Conservation (phyloP, 2,888 invertebrate species). For the Stegophylla sp. region DNA sequence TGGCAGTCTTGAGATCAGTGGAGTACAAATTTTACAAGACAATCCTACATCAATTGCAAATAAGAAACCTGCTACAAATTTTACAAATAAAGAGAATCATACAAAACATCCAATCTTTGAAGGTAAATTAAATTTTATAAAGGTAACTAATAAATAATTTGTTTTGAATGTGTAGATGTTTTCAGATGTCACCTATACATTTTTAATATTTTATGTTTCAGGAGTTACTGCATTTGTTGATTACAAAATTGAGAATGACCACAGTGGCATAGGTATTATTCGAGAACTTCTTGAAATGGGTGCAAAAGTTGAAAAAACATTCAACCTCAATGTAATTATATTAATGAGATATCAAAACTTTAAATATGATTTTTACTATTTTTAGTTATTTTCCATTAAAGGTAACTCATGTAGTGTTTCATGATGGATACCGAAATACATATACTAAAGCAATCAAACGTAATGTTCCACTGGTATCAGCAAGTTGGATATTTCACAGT, state of each 20-base stretch:
- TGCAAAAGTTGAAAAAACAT: slow-evolving; percentile 46
- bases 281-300: slow-evolving; percentile 3
- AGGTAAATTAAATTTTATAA: slow-evolving; percentile 11
- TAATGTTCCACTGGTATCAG: slow-evolving; percentile 50
- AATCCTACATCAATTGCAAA: background rate
- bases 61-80: background rate
- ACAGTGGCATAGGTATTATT: background rate
- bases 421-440: slow-evolving; percentile 37
- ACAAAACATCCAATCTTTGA: background rate
- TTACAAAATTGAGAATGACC: slow-evolving; percentile 35
- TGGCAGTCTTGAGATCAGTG: slow-evolving; percentile 33
- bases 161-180: no score
- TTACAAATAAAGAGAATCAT: background rate
- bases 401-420: slow-evolving; percentile 50
- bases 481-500: slow-evolving; percentile 28
- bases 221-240: slow-evolving; percentile 45
- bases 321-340: slow-evolving; percentile 33
- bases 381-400: background rate
- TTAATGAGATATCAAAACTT: background rate
- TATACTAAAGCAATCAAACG: slow-evolving; percentile 33
- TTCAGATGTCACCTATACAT: no score
- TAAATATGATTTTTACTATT: background rate
- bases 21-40: slow-evolving; percentile 22
- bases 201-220: slow-evolving; percentile 7
- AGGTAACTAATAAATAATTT: no score